Base-by-base conservation (phyloP, 2,888 invertebrate genomes). In the Ceriagrion tenellum region DNA sequence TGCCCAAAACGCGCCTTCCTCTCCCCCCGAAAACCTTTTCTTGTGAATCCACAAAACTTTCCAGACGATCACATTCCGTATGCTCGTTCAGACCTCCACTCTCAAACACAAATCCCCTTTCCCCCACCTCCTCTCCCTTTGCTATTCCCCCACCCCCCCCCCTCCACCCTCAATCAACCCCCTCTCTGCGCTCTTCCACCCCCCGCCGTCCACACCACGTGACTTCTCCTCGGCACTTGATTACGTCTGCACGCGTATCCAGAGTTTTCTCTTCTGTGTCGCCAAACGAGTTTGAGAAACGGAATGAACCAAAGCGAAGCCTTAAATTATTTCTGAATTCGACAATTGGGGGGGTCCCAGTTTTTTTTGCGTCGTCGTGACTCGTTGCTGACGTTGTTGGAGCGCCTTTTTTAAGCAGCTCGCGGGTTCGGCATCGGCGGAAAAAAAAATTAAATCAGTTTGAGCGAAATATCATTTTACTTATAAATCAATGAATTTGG, bases 11-110 rank as follows among this genome's bases (percentile, higher is more conserved):
- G 0, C 12, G 30, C 81, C n/a, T 12, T 26, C n/a, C n/a, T 2
- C n/a, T n/a, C 12, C 69, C n/a, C n/a, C n/a, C n/a, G 2, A 69
- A 10, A 10, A 1, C 69, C 69, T 12, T 69, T 81, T 81, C 81
- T 81, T 81, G 13, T 35, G 16, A 81, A 81, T 81, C 81, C 81
- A 35, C 81, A 35, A 81, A 81, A 81, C 81, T 81, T 81, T 81
- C 81, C 81, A 81, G 81, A 81, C 81, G 81, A 81, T 81, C 81
- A 35, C 81, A 81, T 69, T 10, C 69, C 69, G 69, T n/a, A 69
- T 12, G n/a, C 26, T 69, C 69, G 69, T 69, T 69, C 69, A 23
- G 69, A 26, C 59, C 59, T 20, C 47, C 47, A 47, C 47, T 4
- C 47, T 4, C 47, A 56, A 20, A 20, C 13, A 56, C 16, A 56